Evolutionary conservation across 2,888 invertebrate species (phyloP).

Genomic region (Pachymerium ferrugineum): DNA sequence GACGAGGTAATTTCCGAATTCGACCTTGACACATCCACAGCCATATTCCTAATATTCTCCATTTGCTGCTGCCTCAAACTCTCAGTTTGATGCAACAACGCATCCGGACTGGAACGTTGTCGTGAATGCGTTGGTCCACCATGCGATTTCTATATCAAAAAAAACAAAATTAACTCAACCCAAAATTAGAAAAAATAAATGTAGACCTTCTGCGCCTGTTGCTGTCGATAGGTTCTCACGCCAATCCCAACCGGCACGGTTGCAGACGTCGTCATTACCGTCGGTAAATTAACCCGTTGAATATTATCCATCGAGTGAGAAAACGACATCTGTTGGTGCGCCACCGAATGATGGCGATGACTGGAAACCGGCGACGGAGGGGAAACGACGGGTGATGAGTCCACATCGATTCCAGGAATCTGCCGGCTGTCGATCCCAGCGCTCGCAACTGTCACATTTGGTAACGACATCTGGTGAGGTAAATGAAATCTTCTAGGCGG

Average conservation of each 20-base stretch:
- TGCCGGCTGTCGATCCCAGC: background rate
- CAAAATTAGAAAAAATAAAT: background rate
- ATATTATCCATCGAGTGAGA: slow-evolving; percentile 37
- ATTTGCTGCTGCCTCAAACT: slow-evolving; percentile 36
- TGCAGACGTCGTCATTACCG: background rate
- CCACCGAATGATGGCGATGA: slow-evolving; percentile 35
- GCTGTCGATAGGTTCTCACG: background rate
- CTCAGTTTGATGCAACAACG: slow-evolving; percentile 38
- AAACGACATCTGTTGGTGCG: slow-evolving; percentile 36
- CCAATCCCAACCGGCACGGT: background rate
- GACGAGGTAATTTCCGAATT: slow-evolving; percentile 36
- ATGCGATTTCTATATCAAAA: slow-evolving; percentile 34
- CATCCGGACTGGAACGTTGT: slow-evolving; percentile 40
- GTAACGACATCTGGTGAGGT: slow-evolving; percentile 36
- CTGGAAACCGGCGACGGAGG: slow-evolving; percentile 41
- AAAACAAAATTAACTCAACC: background rate
- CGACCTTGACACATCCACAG: slow-evolving; percentile 35
- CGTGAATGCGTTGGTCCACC: slow-evolving; percentile 39
- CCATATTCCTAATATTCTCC: slow-evolving; percentile 31
- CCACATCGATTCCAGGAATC: background rate
- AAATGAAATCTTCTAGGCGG: slow-evolving; percentile 32
- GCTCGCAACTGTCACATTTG: slow-evolving; percentile 31
- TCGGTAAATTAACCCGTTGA: slow-evolving; percentile 31
- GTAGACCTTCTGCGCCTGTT: slow-evolving; percentile 12
- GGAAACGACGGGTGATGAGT: slow-evolving; percentile 23